Base-by-base conservation (phyloP, 2,888 invertebrate species). In the Leptopilina syphax region DNA sequence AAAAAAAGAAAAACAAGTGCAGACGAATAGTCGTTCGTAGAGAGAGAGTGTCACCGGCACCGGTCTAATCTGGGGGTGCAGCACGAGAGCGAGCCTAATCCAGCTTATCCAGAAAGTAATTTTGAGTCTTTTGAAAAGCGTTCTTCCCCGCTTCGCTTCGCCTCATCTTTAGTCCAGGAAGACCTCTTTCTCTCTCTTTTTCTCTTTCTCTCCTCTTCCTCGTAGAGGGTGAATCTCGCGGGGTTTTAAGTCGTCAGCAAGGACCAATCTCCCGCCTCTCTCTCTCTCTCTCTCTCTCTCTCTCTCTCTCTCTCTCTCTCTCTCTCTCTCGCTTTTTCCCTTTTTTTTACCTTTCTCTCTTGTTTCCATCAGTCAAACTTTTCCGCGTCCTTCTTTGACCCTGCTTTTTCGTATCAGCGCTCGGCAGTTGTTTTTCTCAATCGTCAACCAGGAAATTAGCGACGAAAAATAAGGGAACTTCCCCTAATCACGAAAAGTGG, bases 101-200 rank as follows among this genome's bases (percentile, higher is more conserved):
- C 93, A 93, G 93, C 94, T 93, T 93, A 93, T 93, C 93, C 93
- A 93, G 93, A 93, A 93, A 94, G 94, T 93, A 94, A 94, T 94
- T 94, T 93, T 93, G 93, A 93, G 93, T 93, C 93, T 93, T 94
- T 93, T 94, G 92, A 94, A 93, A 63, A 93, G 88, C 88, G 87
- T 84, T 83, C 87, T 77, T 50, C 83, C 86, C 80, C 82, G 76
- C 70, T 10, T 73, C 79, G 24, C 67, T 18, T 76, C 44, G 60
- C 68, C 68, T 67, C 57, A 63, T 70, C 77, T 70, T 77, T 65
- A 57, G 65, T 50, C 44, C 76, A 50, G 79, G 63, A 60, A 77
- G 80, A 80, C 79, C 85, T 79, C 83, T 80, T 80, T 10, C 50
- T 10, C 50, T 50, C 50, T 50, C 50, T 8, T 27, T 27, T 27